A percentile compares a stretch with the other conserved stretches of the same genome.
phyloP scores from a whole-genome alignment of 2,797 vertebrate genomes.

The Myoxocephalus aenaeus region DNA sequence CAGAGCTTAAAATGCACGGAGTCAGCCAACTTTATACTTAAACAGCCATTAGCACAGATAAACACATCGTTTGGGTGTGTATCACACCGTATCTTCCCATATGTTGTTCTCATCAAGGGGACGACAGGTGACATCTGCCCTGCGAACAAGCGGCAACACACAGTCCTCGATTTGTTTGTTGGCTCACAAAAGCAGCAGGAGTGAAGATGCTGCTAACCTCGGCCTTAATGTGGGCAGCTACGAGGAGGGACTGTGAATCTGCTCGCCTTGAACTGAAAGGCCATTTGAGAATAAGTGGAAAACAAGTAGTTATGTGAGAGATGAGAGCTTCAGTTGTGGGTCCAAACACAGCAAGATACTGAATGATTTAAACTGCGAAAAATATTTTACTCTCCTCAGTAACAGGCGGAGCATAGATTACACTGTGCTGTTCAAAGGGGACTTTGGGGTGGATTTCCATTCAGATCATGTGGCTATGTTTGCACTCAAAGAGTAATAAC shows the following conservation, averaged over 20 bases:
- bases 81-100: background rate
- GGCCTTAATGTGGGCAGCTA: slow-evolving; percentile 21
- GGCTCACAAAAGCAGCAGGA: slow-evolving; percentile 28
- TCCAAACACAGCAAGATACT: slow-evolving; percentile 13
- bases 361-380: slow-evolving; percentile 15
- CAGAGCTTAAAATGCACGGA: background rate
- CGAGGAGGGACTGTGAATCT: slow-evolving; percentile 25
- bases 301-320: slow-evolving; percentile 26
- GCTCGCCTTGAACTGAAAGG: slow-evolving; percentile 5
- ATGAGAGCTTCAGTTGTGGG: slow-evolving; percentile 6
- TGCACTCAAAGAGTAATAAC: background rate
- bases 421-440: background rate
- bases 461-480: background rate
- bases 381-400: slow-evolving; percentile 1
- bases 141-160: slow-evolving; percentile 26
- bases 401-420: slow-evolving; percentile 11
- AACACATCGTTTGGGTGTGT: background rate
- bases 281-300: slow-evolving; percentile 44
- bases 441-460: background rate
- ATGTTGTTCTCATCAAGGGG: background rate
- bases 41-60: background rate
- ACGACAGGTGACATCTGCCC: slow-evolving; percentile 14
- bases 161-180: slow-evolving; percentile 30
- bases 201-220: slow-evolving; percentile 16
- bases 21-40: background rate